Evolutionary conservation across 2,113 vertebrate genomes (phyloP).

Genomic region (Callospermophilus lateralis): DNA sequence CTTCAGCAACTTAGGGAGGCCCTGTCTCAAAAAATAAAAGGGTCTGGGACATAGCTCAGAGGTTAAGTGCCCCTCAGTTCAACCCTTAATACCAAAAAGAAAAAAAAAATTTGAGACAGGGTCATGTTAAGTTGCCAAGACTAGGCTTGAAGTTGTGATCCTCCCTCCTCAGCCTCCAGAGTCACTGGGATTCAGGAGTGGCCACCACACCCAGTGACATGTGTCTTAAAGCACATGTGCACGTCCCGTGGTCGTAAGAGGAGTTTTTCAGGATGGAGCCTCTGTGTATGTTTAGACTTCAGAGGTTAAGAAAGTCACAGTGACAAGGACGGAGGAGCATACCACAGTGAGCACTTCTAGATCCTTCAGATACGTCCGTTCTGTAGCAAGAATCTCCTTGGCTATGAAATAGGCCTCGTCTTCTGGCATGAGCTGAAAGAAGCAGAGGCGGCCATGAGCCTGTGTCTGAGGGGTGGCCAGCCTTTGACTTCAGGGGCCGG

Average conservation of each 20-base stretch:
- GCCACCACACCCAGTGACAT: neutral
- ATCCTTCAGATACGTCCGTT: constrained; percentile 96
- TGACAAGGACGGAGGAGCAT: constrained; percentile 67
- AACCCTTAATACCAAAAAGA: too few species aligned
- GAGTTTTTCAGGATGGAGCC: neutral
- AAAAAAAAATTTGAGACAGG: too few species aligned
- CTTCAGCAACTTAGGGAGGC: too few species aligned
- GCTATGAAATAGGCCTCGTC: constrained; percentile 97
- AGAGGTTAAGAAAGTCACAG: neutral
- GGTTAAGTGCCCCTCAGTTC: too few species aligned
- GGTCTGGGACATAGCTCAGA: too few species aligned
- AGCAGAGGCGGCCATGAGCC: neutral
- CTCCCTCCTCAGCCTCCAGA: neutral
- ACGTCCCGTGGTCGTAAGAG: neutral
- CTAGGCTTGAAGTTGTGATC: too few species aligned
- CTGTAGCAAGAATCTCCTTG: constrained; percentile 98
- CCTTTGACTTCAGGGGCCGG: too few species aligned
- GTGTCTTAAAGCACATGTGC: neutral
- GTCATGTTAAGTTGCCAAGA: neutral
- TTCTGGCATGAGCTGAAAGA: constrained; percentile 89
- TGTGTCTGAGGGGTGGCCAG: fast-evolving
- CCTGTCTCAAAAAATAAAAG: too few species aligned
- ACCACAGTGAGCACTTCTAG: constrained; percentile 98
- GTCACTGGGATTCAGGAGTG: neutral
- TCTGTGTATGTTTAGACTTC: neutral